Conservation (phyloP, 2,888 invertebrate genomes). For the Aporophyla nigra region DNA sequence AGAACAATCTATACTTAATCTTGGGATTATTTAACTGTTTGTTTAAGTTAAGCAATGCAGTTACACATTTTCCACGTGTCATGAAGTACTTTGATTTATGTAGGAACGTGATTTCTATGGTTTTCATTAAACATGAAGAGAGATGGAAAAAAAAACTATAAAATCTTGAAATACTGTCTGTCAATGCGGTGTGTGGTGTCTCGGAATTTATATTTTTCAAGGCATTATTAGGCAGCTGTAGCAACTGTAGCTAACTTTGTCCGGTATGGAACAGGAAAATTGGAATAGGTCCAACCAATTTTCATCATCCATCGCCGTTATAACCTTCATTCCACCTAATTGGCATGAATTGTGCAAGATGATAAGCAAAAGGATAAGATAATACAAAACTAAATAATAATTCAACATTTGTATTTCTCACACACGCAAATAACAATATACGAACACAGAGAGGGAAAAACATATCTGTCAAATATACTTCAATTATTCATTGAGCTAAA, state of each 20-base stretch:
- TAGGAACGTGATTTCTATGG: background rate
- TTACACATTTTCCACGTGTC: background rate
- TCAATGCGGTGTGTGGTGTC: background rate
- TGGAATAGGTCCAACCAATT: background rate
- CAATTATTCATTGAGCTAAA: background rate
- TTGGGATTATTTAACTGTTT: slow-evolving; percentile 29
- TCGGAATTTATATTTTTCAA: background rate
- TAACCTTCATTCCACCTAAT: background rate
- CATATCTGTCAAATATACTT: background rate
- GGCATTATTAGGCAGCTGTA: background rate
- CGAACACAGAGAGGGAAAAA: background rate
- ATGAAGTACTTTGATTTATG: background rate
- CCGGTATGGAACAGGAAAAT: background rate
- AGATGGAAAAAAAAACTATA: no score
- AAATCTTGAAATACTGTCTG: background rate
- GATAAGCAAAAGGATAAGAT: background rate
- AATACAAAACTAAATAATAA: slow-evolving; percentile 4
- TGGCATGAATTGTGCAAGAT: slow-evolving; percentile 14
- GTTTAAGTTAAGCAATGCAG: background rate
- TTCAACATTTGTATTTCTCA: background rate
- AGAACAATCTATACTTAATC: slow-evolving; percentile 28
- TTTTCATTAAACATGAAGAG: background rate
- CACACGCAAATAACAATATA: background rate
- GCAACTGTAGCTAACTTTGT: background rate
- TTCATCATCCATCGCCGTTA: no score